Percentiles rank a stretch among this genome's conserved stretches.
These are phyloP conservation scores for Mylabris sibirica DNA, from an alignment of 2,888 invertebrate species.

Conservation along the genomic window DNA sequence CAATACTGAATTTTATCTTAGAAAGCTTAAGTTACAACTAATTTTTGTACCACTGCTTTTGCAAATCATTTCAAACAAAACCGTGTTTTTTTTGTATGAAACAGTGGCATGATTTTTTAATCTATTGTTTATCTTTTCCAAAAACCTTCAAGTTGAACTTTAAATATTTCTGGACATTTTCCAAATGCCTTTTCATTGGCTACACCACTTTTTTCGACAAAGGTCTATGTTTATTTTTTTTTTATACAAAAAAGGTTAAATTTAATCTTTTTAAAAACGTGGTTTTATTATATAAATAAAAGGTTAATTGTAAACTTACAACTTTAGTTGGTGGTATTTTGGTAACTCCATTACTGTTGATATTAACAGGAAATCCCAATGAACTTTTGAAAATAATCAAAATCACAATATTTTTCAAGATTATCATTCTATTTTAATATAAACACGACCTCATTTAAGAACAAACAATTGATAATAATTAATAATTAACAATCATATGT, in stretches of 20 bases:
- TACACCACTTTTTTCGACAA: neutral
- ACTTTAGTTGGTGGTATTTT: constrained; percentile 13
- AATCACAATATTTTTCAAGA: neutral
- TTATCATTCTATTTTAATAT: neutral
- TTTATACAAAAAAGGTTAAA: neutral
- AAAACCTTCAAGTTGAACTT: neutral
- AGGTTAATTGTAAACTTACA: constrained; percentile 2
- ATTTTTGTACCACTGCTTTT: no score
- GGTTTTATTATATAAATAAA: neutral
- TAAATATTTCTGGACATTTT: neutral
- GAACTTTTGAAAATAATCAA: neutral
- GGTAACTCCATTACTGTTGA: neutral
- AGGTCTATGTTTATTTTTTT: neutral
- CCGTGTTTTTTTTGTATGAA: neutral
- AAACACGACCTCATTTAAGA: neutral
- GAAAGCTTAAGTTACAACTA: no score
- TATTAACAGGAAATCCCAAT: constrained; percentile 8
- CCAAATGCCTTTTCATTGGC: neutral
- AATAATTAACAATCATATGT: neutral
- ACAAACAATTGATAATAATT: constrained; percentile 3
- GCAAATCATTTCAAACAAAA: no score
- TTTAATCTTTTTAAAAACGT: neutral
- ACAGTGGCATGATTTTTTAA: neutral
- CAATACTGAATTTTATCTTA: no score
- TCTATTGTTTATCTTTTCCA: neutral